Evolutionary conservation across 2,797 vertebrate species (phyloP).

Genomic region (Hemibagrus guttatus): DNA sequence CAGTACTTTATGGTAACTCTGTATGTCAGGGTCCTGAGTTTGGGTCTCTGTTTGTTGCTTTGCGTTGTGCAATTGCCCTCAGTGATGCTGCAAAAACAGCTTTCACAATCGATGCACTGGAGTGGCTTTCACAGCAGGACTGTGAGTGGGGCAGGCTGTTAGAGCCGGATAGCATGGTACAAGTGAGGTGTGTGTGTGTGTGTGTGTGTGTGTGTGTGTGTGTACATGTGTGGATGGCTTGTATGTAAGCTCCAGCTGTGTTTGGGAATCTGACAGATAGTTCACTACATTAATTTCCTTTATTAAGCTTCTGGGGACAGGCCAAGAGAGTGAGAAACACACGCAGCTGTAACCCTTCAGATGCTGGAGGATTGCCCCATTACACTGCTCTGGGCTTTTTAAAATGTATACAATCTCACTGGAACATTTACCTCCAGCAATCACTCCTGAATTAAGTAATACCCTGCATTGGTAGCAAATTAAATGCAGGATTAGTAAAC

Average conservation of each 20-base stretch:
- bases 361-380: slow-evolving; percentile 47
- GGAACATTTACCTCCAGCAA: background rate
- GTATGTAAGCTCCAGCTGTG: slow-evolving; percentile 82
- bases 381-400: background rate
- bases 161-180: slow-evolving; percentile 58
- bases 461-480: background rate
- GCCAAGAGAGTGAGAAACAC: slow-evolving; percentile 73
- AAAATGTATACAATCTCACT: background rate
- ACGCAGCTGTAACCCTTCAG: slow-evolving; percentile 78
- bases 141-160: slow-evolving; percentile 54
- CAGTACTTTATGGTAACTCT: slow-evolving; percentile 14
- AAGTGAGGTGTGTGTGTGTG: slow-evolving; percentile 62
- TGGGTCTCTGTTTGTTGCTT: slow-evolving; percentile 59
- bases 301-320: slow-evolving; percentile 79
- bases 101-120: slow-evolving; percentile 77
- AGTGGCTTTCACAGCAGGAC: slow-evolving; percentile 66
- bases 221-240: slow-evolving; percentile 47
- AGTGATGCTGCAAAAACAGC: slow-evolving; percentile 75
- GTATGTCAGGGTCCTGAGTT: slow-evolving; percentile 38
- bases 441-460: background rate
- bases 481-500: background rate
- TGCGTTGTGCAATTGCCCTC: slow-evolving; percentile 74
- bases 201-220: slow-evolving; percentile 47
- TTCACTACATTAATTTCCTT: slow-evolving; percentile 82
- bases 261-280: slow-evolving; percentile 84